Evolutionary conservation across 2,888 invertebrate species (phyloP).

Genomic region (Timandra comae): DNA sequence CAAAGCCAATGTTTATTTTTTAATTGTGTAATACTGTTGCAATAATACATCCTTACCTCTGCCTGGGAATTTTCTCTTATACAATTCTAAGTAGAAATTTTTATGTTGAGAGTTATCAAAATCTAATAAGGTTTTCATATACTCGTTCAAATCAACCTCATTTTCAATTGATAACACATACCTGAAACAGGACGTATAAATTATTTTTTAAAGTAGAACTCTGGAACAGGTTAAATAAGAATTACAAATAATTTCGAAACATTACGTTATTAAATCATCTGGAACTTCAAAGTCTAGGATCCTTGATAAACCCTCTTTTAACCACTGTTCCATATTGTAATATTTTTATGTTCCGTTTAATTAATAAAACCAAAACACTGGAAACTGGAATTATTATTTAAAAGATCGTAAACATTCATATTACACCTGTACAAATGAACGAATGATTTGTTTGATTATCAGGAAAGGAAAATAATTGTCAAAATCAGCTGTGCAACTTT

Average conservation of each 20-base stretch:
- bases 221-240: neutral
- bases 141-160: conserved; percentile 84
- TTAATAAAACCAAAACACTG: too few species aligned
- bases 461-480: too few species aligned
- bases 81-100: conserved; percentile 79
- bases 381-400: too few species aligned
- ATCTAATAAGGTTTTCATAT: conserved; percentile 85
- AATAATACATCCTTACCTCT: conserved; percentile 31
- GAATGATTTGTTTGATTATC: too few species aligned
- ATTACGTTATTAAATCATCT: conserved; percentile 81
- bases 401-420: too few species aligned
- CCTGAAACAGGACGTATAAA: conserved; percentile 61
- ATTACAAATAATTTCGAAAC: conserved; percentile 12
- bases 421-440: too few species aligned
- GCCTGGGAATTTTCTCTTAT: conserved; percentile 68
- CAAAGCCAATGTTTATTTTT: too few species aligned
- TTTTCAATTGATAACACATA: conserved; percentile 84
- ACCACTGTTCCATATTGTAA: conserved; percentile 79
- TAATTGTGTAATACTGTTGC: too few species aligned
- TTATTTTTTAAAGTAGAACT: conserved; percentile 2
- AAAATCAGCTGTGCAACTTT: too few species aligned
- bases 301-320: conserved; percentile 79
- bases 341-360: neutral
- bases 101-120: conserved; percentile 80
- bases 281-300: conserved; percentile 83